Conservation (phyloP, 2,888 invertebrate genomes). For the Leptinotarsa tumamoca region DNA sequence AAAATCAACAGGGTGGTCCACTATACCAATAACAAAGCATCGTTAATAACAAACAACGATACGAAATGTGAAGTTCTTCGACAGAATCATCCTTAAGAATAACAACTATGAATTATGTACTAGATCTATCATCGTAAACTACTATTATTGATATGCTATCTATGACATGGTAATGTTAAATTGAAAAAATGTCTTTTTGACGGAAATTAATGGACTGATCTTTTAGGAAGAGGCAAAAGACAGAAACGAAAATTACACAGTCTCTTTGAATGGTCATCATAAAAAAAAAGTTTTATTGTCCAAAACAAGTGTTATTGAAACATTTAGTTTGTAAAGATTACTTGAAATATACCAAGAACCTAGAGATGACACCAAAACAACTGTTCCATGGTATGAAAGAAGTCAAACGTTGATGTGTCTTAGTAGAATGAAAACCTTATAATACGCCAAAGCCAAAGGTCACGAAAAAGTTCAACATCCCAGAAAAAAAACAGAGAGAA, state of each 20-base stretch:
- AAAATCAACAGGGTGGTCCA: constrained; percentile 52
- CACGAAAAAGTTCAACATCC: no score
- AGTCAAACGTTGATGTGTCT: no score
- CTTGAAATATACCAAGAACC: no score
- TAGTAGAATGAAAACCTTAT: no score
- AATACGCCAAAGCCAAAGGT: no score
- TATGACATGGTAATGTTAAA: constrained; percentile 58
- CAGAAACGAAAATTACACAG: not conserved
- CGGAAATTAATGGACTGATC: constrained; percentile 21
- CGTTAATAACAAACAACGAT: constrained; percentile 15
- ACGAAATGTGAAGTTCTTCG: constrained; percentile 16
- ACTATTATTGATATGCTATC: constrained; percentile 63
- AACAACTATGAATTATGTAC: constrained; percentile 45
- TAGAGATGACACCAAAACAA: no score
- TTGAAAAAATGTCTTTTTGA: constrained; percentile 34
- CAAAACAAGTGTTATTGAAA: not conserved
- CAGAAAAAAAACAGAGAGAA: no score
- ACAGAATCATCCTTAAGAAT: constrained; percentile 21
- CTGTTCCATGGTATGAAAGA: no score
- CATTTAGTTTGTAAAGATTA: not conserved
- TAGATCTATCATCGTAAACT: constrained; percentile 51
- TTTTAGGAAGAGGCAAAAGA: not conserved
- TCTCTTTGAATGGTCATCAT: not conserved
- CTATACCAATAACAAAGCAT: constrained; percentile 45
- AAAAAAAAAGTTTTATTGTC: not conserved